A percentile compares a stretch with the other conserved stretches of the same genome.
phyloP scores from a whole-genome alignment of 2,113 vertebrate genomes.

The Syrmaticus mikado region DNA sequence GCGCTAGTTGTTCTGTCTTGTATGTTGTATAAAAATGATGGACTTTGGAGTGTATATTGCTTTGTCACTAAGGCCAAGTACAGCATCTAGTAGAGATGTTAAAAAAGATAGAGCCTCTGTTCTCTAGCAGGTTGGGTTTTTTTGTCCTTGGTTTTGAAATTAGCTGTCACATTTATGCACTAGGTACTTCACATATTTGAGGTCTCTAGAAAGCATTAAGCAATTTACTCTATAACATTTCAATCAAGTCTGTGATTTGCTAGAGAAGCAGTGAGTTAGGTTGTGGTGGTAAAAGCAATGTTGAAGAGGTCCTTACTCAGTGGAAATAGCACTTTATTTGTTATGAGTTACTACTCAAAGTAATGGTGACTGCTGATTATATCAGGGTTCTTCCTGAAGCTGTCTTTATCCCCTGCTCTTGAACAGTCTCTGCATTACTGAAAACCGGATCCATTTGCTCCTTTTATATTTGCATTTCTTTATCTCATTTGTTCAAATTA shows the following conservation, averaged over 20 bases:
- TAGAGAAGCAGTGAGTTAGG: background rate
- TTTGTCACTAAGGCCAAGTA: background rate
- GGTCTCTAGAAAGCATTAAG: constrained; percentile 14
- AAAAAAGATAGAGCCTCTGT: background rate
- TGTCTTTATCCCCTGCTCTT: background rate
- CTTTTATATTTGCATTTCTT: background rate
- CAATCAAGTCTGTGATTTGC: background rate
- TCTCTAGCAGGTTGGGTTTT: background rate
- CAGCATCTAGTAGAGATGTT: background rate
- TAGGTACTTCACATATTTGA: constrained; percentile 3
- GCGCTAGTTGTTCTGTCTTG: background rate
- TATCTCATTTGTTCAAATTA: background rate
- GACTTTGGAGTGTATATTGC: background rate
- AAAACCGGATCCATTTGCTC: background rate
- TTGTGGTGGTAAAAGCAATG: background rate
- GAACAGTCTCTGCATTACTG: background rate
- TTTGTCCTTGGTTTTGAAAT: background rate
- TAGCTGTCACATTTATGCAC: background rate
- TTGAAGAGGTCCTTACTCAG: background rate
- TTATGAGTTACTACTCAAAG: background rate
- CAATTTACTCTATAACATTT: background rate
- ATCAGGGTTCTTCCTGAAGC: background rate
- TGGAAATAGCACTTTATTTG: background rate
- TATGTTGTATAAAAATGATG: background rate
- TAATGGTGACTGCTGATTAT: background rate